These are phyloP conservation scores for Rhinichthys osculus DNA, from an alignment of 2,797 vertebrate species.

Conservation along the genomic window DNA sequence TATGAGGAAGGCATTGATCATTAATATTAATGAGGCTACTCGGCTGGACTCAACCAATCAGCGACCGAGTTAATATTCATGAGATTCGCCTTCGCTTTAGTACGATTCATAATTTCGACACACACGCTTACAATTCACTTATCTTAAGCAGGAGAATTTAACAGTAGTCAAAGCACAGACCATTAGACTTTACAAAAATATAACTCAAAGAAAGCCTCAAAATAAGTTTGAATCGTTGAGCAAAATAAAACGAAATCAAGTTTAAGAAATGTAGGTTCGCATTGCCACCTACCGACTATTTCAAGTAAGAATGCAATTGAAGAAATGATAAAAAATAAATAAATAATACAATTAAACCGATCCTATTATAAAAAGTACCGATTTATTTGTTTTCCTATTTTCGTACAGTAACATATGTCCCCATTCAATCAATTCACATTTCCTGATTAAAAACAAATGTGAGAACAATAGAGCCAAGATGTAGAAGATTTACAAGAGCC, in stretches of 20 bases:
- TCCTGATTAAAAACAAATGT: too few species aligned
- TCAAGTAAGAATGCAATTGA: background rate
- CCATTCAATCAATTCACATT: background rate
- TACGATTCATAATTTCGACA: background rate
- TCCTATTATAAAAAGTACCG: background rate
- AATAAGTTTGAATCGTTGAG: too few species aligned
- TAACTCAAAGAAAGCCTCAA: too few species aligned
- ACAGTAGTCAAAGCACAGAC: background rate
- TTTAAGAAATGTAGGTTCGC: background rate
- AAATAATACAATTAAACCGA: background rate
- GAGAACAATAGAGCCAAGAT: too few species aligned
- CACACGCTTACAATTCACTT: too few species aligned
- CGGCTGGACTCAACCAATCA: background rate
- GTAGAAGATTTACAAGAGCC: background rate
- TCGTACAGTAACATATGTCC: background rate
- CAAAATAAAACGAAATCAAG: background rate
- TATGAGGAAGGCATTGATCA: background rate
- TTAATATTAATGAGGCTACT: background rate
- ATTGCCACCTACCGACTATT: background rate
- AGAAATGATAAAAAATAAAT: background rate
- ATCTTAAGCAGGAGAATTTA: background rate
- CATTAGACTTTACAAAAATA: background rate
- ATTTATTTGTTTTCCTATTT: background rate
- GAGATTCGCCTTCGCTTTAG: background rate
- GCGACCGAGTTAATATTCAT: background rate